Percentiles rank a stretch among this genome's conserved stretches.
Conservation (phyloP, 1,140 invertebrate species). For the Rhagoletis zephyria region DNA sequence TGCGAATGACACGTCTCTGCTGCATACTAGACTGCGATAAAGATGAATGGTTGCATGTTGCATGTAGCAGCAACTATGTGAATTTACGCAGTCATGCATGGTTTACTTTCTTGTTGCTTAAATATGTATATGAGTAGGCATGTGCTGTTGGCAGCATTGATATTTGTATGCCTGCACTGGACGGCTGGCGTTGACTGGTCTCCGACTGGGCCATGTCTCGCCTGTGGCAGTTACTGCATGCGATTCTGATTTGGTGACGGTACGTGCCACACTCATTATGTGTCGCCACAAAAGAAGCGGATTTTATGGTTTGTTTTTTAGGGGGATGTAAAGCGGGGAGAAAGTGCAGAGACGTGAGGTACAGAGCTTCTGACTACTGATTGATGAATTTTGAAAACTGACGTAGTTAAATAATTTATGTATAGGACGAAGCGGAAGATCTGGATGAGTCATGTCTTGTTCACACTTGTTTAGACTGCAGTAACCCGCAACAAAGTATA, state of each 20-base stretch:
- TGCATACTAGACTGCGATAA: constrained; percentile 29
- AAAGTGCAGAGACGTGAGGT: too few relatives aligned
- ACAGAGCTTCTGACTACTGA: too few relatives aligned
- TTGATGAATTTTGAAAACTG: too few relatives aligned
- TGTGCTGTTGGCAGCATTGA: constrained; percentile 17
- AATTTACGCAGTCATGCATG: constrained; percentile 37
- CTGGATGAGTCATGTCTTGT: too few relatives aligned
- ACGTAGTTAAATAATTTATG: too few relatives aligned
- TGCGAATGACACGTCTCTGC: constrained; percentile 19
- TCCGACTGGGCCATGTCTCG: constrained; percentile 35
- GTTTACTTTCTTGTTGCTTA: constrained; percentile 24
- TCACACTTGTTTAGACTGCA: too few relatives aligned
- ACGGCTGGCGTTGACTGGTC: constrained; percentile 11
- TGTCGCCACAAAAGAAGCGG: not conserved
- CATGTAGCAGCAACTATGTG: constrained; percentile 18
- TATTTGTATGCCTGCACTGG: not conserved
- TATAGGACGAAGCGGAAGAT: too few relatives aligned
- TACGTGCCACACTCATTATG: constrained; percentile 47
- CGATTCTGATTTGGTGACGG: constrained; percentile 41
- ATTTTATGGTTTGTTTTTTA: not conserved
- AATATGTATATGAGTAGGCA: not conserved
- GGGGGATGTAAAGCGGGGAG: not conserved
- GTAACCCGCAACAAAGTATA: too few relatives aligned
- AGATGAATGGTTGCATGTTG: constrained; percentile 47
- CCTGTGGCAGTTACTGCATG: constrained; percentile 42